Base-by-base conservation (phyloP, 2,113 vertebrate genomes). In the Ochotona curzoniae region DNA sequence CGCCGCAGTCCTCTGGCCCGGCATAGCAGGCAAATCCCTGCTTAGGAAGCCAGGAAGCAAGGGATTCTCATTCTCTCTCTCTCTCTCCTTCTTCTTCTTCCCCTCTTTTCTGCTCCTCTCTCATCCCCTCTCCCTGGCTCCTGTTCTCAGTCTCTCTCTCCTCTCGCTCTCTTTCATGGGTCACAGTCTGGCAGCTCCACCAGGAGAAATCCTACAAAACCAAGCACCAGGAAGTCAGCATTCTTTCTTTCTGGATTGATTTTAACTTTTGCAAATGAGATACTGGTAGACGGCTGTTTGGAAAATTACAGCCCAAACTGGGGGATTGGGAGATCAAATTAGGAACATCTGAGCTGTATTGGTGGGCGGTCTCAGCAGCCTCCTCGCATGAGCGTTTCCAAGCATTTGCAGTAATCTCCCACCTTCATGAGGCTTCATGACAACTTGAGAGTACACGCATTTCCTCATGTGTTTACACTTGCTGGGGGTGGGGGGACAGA, bases 1-100 rank as follows among this genome's bases (percentile, higher is more conserved):
- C 64, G 94, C 97, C 93, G 96, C 97, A 96, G 97, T 96, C 96
- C 94, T 28, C 90, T 71, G 74, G 70, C 93, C 79, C 90, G 94
- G 90, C 80, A 69, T 83, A 96, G 66, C 94, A 88, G 95, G 94
- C 96, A 80, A 90, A 96, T 92, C 94, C 96, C 95, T 82, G 95
- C 84, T 94, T 69, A 67, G 92, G 95, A 81, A 90, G 95, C 91
- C 14, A 38, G 54, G 73, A 83, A 87, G 94, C 96, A 60, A 94
- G 96, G 67, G 93, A 76, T 61, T 71, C 23, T 76, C 63, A 61
- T 23, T 28, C 57, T 26, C 83, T 26, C 75, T 21, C 63, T 32
- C 60, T 85, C 79, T 14, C 85, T 76, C 78, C 71, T 70, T 49
- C 35, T 51, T 57, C 15, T 87, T 17, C 74, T 32, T 47, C 35